phyloP scores from a whole-genome alignment of 1,140 invertebrate species.

The Latrodectus geometricus region DNA sequence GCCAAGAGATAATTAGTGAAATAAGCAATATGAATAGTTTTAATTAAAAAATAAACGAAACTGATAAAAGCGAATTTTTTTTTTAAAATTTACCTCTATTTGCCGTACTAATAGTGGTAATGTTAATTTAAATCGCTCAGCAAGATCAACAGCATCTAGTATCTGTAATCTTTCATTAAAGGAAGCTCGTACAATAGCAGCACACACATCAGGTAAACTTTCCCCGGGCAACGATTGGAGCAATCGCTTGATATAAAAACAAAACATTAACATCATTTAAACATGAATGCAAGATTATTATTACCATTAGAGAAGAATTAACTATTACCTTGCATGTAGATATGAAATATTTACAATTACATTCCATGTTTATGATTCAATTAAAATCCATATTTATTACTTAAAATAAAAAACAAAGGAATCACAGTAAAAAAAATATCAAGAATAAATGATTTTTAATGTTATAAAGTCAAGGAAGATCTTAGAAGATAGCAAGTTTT shows the following conservation, averaged over 20 bases:
- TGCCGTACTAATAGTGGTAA: conserved; percentile 71
- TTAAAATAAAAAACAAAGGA: too few relatives aligned
- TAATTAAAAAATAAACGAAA: too few relatives aligned
- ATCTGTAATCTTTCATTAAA: conserved; percentile 72
- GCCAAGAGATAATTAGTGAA: background rate
- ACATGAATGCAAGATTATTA: background rate
- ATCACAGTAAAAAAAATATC: too few relatives aligned
- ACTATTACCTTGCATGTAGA: too few relatives aligned
- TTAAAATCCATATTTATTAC: too few relatives aligned
- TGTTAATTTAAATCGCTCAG: conserved; percentile 71
- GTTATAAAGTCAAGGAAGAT: too few relatives aligned
- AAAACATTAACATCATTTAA: background rate
- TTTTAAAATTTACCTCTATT: conserved; percentile 68
- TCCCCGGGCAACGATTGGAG: conserved; percentile 70
- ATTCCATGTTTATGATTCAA: too few relatives aligned
- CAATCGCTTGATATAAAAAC: conserved; percentile 67
- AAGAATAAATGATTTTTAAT: too few relatives aligned
- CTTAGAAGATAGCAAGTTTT: too few relatives aligned
- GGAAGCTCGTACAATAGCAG: conserved; percentile 71
- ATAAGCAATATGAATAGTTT: background rate
- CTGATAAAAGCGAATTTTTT: background rate
- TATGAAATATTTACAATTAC: too few relatives aligned
- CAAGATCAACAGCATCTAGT: conserved; percentile 71
- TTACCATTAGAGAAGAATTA: too few relatives aligned
- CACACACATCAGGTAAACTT: conserved; percentile 71